Evolutionary conservation across 2,113 vertebrate species (phyloP).

Genomic region (Brachyhypopomus gauderio): DNA sequence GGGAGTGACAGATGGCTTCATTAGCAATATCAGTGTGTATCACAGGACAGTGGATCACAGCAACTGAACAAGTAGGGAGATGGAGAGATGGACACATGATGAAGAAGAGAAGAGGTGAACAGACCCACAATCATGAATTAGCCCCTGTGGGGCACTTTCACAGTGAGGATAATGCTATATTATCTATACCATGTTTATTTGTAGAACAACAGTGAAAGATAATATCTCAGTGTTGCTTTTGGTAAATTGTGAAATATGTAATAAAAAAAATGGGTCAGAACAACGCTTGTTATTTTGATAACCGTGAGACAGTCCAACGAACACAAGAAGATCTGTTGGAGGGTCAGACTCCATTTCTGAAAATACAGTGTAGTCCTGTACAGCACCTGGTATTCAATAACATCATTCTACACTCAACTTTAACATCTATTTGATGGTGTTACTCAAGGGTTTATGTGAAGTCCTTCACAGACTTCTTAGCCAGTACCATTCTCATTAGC

Average conservation of each 20-base stretch:
- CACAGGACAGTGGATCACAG: slow-evolving; percentile 4
- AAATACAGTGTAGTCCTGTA: not conserved
- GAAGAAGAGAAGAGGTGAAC: not conserved
- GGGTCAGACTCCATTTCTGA: not conserved
- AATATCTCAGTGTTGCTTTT: slow-evolving; percentile 1
- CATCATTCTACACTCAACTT: not conserved
- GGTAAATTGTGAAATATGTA: slow-evolving; percentile 1
- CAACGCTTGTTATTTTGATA: not conserved
- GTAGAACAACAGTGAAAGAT: not conserved
- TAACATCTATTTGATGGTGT: not conserved
- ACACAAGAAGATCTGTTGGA: not conserved
- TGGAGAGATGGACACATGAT: not conserved
- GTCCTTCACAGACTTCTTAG: not conserved
- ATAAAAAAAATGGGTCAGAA: slow-evolving; percentile 15
- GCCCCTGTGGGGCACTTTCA: no score
- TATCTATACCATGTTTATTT: not conserved
- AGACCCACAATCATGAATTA: not conserved
- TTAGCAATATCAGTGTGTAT: slow-evolving; percentile 25
- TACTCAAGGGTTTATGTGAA: not conserved
- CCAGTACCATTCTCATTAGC: not conserved
- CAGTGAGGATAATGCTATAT: not conserved
- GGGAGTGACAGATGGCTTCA: slow-evolving; percentile 34
- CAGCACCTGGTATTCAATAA: not conserved
- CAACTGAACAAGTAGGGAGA: not conserved
- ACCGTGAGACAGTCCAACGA: not conserved